These are phyloP conservation scores for Andrena camellia DNA, from an alignment of 2,888 invertebrate species.

Conservation along the genomic window DNA sequence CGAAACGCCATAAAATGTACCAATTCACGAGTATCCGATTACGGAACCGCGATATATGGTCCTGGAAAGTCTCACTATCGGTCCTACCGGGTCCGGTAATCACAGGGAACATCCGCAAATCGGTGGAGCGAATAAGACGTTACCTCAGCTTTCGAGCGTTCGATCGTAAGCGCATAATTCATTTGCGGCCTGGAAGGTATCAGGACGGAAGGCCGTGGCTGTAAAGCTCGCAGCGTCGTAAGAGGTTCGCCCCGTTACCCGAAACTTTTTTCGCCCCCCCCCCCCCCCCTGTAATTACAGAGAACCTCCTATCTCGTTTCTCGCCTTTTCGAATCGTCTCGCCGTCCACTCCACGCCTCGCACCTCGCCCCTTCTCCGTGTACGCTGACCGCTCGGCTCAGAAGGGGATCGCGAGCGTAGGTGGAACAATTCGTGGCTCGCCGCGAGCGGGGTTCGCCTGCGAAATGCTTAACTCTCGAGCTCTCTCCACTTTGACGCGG, in stretches of 20 bases:
- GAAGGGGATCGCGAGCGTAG: constrained; percentile 47
- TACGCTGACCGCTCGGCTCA: constrained; percentile 6
- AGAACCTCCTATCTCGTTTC: constrained; percentile 44
- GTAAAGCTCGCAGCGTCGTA: constrained; percentile 31
- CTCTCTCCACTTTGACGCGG: constrained; percentile 29
- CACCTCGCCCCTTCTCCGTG: background rate
- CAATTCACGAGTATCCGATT: constrained; percentile 54
- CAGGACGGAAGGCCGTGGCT: constrained; percentile 48
- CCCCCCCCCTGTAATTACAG: constrained; percentile 58
- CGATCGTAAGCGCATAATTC: constrained; percentile 63
- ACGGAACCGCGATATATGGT: constrained; percentile 48
- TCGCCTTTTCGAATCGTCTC: constrained; percentile 27
- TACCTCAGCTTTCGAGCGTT: constrained; percentile 61
- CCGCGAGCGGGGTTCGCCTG: constrained; percentile 52
- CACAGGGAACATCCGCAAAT: constrained; percentile 49
- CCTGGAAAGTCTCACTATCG: constrained; percentile 50
- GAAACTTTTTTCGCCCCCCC: constrained; percentile 44
- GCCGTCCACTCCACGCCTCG: constrained; percentile 27
- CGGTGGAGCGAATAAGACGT: constrained; percentile 61
- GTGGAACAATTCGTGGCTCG: constrained; percentile 61
- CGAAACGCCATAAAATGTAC: constrained; percentile 41
- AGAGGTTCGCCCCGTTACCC: constrained; percentile 38
- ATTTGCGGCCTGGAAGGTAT: constrained; percentile 62
- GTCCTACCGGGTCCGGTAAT: constrained; percentile 54
- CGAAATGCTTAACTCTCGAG: constrained; percentile 42